Evolutionary conservation across 2,888 invertebrate species (phyloP).

Genomic region (Melieria crassipennis): DNA sequence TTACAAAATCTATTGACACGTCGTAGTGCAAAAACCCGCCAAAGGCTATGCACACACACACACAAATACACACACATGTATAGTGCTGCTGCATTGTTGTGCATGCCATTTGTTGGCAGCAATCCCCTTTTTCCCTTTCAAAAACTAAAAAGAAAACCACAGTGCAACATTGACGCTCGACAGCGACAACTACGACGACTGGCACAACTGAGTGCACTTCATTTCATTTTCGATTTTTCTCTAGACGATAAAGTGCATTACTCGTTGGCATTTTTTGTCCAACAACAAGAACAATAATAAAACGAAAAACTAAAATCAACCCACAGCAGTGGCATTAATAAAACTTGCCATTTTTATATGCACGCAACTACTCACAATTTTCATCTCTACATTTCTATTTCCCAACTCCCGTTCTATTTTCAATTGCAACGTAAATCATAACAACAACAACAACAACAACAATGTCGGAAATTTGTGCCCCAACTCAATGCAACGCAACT

Average conservation of each 20-base stretch:
- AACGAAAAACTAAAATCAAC: background rate
- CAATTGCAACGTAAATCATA: too few species aligned
- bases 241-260: background rate
- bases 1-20: background rate
- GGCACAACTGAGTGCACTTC: constrained; percentile 7
- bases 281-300: background rate
- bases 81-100: background rate
- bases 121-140: background rate
- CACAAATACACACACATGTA: background rate
- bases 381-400: too few species aligned
- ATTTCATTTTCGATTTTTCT: background rate
- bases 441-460: too few species aligned
- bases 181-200: too few species aligned
- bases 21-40: background rate
- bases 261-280: background rate
- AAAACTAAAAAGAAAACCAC: background rate
- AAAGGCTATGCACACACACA: background rate
- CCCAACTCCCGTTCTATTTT: too few species aligned
- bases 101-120: background rate
- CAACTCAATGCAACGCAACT: too few species aligned
- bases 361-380: too few species aligned
- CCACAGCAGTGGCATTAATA: too few species aligned
- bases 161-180: background rate
- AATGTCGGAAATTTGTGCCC: too few species aligned
- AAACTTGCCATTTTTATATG: too few species aligned